A percentile compares a stretch with the other conserved stretches of the same genome.
Conservation (phyloP, 2,888 invertebrate species). For the Lycocerus yunnanus region DNA sequence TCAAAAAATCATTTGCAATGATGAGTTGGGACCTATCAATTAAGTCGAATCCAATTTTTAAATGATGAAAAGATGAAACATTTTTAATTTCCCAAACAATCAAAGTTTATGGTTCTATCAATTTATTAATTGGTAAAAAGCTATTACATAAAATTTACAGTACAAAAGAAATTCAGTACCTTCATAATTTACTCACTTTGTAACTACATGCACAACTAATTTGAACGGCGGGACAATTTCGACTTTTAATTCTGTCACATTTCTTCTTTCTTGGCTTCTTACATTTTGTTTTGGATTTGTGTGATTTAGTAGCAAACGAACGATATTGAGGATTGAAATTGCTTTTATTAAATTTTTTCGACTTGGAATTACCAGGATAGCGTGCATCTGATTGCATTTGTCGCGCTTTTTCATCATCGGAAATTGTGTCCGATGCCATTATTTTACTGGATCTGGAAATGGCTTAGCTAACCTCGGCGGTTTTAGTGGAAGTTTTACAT, state of each 20-base stretch:
- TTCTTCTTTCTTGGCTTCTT: background rate
- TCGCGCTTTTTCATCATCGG: conserved; percentile 52
- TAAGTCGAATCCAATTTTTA: background rate
- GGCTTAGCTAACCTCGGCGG: conserved; percentile 49
- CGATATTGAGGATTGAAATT: background rate
- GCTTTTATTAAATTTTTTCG: background rate
- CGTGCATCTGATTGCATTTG: conserved; percentile 45
- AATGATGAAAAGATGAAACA: background rate
- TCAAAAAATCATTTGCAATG: background rate
- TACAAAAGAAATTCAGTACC: background rate
- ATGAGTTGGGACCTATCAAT: too few species aligned
- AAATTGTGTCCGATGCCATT: conserved; percentile 50
- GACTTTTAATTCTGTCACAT: background rate
- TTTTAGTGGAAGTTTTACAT: conserved; percentile 48
- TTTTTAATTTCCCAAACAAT: background rate
- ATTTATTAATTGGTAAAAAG: background rate
- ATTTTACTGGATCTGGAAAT: conserved; percentile 52
- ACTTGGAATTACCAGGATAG: conserved; percentile 1
- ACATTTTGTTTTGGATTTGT: background rate
- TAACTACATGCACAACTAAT: background rate
- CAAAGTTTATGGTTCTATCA: background rate
- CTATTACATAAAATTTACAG: background rate
- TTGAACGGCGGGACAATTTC: background rate
- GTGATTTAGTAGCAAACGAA: background rate
- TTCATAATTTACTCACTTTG: background rate